Conservation (phyloP, 2,888 invertebrate genomes). For the Cartodere bifasciata region DNA sequence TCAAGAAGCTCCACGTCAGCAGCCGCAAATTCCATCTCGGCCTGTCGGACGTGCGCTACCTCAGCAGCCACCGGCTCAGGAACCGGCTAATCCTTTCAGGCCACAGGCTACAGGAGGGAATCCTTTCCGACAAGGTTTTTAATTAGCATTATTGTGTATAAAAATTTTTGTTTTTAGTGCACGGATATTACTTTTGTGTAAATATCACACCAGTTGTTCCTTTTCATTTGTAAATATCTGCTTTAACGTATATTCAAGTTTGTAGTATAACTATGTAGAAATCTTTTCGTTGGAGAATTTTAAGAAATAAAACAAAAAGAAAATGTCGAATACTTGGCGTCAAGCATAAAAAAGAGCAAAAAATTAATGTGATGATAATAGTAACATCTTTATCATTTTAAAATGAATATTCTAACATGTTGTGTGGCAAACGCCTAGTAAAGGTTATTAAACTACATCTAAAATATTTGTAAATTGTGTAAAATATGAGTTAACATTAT, state of each 20-base stretch:
- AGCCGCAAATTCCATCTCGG: slow-evolving; percentile 37
- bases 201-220: slow-evolving; percentile 32
- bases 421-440: too few species aligned
- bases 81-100: slow-evolving; percentile 33
- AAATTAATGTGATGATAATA: too few species aligned
- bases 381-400: too few species aligned
- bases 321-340: neutral
- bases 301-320: neutral
- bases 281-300: neutral
- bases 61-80: slow-evolving; percentile 23
- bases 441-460: too few species aligned
- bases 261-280: too few species aligned
- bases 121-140: slow-evolving; percentile 73
- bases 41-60: slow-evolving; percentile 26
- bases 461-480: too few species aligned
- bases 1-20: slow-evolving; percentile 33
- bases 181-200: slow-evolving; percentile 18
- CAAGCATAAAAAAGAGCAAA: neutral
- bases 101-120: slow-evolving; percentile 43
- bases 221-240: slow-evolving; percentile 26
- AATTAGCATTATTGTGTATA: too few species aligned
- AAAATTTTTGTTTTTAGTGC: slow-evolving; percentile 13
- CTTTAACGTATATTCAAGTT: too few species aligned
- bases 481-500: neutral
- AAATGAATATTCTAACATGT: too few species aligned